Conservation (phyloP, 2,888 invertebrate species). For the Eristalinus sepulchralis region DNA sequence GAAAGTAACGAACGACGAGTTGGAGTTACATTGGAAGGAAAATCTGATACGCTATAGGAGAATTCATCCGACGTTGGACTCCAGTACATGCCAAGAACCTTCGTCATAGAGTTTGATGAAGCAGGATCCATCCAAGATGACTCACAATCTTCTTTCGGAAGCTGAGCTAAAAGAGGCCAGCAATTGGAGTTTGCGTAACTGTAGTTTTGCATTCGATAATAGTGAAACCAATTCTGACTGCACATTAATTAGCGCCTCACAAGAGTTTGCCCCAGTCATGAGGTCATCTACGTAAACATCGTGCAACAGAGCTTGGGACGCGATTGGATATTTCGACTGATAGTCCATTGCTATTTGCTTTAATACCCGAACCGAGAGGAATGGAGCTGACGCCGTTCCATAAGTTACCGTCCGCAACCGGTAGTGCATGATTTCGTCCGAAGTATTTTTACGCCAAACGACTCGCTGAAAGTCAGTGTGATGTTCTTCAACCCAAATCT, state of each 20-base stretch:
- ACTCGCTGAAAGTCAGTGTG: slow-evolving; percentile 40
- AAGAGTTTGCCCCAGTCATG: slow-evolving; percentile 27
- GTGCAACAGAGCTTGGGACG: not conserved
- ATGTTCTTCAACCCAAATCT: slow-evolving; percentile 7
- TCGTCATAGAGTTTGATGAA: not conserved
- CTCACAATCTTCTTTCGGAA: too few species aligned
- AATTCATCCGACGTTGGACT: slow-evolving; percentile 2
- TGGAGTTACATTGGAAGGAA: not conserved
- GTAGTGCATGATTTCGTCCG: slow-evolving; percentile 38
- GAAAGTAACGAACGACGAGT: not conserved
- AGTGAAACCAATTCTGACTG: slow-evolving; percentile 13
- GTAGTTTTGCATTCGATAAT: slow-evolving; percentile 19
- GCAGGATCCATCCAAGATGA: too few species aligned
- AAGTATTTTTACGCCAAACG: slow-evolving; percentile 48
- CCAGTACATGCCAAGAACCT: slow-evolving; percentile 35
- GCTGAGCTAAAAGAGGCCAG: too few species aligned
- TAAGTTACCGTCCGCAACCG: slow-evolving; percentile 65
- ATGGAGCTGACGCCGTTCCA: slow-evolving; percentile 56
- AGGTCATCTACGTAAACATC: slow-evolving; percentile 11
- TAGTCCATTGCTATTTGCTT: slow-evolving; percentile 52
- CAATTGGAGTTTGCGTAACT: slow-evolving; percentile 10
- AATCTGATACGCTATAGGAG: not conserved
- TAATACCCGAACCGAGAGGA: slow-evolving; percentile 49
- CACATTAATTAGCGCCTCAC: not conserved
- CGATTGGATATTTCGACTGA: not conserved